These are phyloP conservation scores for Pseudobourletiella spinata DNA, from an alignment of 1,140 invertebrate genomes.

Conservation along the genomic window DNA sequence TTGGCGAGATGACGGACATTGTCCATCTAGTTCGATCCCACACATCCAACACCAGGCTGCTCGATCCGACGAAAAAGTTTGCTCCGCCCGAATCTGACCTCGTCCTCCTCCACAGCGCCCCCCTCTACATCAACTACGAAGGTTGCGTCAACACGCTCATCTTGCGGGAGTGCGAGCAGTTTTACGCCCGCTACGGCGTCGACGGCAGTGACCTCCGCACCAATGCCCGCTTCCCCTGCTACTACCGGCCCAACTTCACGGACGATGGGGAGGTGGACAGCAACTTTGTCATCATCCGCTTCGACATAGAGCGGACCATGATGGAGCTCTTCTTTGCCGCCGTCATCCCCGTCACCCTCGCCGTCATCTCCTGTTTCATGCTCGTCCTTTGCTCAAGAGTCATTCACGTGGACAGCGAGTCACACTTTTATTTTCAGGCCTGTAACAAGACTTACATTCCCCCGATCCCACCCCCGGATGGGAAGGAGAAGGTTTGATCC, in stretches of 20 bases:
- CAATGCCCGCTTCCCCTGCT: conserved; percentile 73
- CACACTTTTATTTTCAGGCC: conserved; percentile 78
- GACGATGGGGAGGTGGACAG: not conserved
- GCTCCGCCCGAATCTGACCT: conserved; percentile 67
- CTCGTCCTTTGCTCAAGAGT: conserved; percentile 73
- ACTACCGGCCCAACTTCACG: conserved; percentile 48
- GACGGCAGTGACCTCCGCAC: conserved; percentile 80
- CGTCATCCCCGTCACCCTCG: conserved; percentile 63
- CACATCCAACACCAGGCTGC: not conserved
- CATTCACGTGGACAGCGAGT: conserved; percentile 74
- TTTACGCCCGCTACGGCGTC: conserved; percentile 67
- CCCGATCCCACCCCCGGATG: too few species aligned
- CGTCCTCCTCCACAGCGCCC: conserved; percentile 72
- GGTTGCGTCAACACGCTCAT: conserved; percentile 77
- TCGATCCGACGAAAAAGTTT: conserved; percentile 39
- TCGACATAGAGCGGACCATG: conserved; percentile 64
- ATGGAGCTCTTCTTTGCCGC: conserved; percentile 69
- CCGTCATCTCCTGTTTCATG: conserved; percentile 71
- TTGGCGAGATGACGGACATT: conserved; percentile 59
- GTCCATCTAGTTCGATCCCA: conserved; percentile 35
- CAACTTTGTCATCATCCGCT: conserved; percentile 67
- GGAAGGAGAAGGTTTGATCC: too few species aligned
- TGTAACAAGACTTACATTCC: too few species aligned
- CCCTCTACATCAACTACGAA: conserved; percentile 74
- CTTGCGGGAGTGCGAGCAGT: conserved; percentile 74